Evolutionary conservation across 2,888 invertebrate species (phyloP).

Genomic region (Drosophila prolongata): DNA sequence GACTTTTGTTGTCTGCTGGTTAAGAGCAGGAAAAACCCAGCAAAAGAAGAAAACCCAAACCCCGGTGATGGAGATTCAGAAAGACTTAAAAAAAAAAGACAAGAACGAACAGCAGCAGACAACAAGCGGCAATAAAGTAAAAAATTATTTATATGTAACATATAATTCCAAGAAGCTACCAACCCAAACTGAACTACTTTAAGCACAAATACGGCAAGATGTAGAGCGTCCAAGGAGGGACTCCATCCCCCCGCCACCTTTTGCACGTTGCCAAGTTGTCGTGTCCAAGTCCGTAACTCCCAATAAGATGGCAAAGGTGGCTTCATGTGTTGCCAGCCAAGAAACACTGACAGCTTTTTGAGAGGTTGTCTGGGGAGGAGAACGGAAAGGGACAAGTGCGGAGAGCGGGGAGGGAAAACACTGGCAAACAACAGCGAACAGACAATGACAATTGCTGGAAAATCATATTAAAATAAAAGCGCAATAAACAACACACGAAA

Average conservation of each 20-base stretch:
- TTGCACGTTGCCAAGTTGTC: slow-evolving; percentile 30
- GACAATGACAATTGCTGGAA: slow-evolving; percentile 62
- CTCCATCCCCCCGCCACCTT: background rate
- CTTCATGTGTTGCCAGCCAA: slow-evolving; percentile 34
- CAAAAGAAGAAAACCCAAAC: background rate
- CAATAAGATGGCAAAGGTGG: slow-evolving; percentile 28
- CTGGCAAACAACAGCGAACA: slow-evolving; percentile 38
- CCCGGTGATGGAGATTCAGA: background rate
- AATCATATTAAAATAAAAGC: slow-evolving; percentile 63
- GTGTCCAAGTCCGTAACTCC: slow-evolving; percentile 36
- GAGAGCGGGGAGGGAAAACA: slow-evolving; percentile 23
- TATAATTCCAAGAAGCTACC: slow-evolving; percentile 31
- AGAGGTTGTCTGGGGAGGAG: slow-evolving; percentile 35
- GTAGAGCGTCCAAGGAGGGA: background rate
- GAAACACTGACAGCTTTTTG: slow-evolving; percentile 39
- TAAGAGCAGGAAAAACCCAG: background rate
- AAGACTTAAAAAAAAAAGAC: background rate
- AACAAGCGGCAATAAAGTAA: slow-evolving; percentile 23
- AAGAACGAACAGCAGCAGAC: slow-evolving; percentile 2
- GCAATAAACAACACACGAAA: slow-evolving; percentile 51
- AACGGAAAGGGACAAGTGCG: slow-evolving; percentile 8
- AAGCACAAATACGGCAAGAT: slow-evolving; percentile 23
- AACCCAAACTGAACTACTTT: slow-evolving; percentile 41
- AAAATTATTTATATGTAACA: slow-evolving; percentile 37
- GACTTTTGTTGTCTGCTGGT: background rate